A percentile compares a stretch with the other conserved stretches of the same genome.
phyloP scores from a whole-genome alignment of 2,113 vertebrate species.

The Prochilodus magdalenae region DNA sequence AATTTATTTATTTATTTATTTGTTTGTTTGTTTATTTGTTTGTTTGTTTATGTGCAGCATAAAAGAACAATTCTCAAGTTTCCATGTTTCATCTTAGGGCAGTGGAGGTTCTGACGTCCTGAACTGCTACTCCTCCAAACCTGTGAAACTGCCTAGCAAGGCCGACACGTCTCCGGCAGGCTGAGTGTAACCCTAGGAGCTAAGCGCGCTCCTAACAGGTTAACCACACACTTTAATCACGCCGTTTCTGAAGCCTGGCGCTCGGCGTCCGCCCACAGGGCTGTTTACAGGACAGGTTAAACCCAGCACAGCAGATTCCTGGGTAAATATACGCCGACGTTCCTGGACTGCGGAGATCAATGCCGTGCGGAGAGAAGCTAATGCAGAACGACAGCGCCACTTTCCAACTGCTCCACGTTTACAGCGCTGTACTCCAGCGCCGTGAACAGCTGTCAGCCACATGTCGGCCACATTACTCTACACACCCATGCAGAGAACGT shows the following conservation, averaged over 20 bases:
- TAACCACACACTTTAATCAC: not conserved
- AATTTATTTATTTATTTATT: too few relatives aligned
- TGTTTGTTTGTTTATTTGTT: too few relatives aligned
- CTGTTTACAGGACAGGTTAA: not conserved
- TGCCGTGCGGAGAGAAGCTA: not conserved
- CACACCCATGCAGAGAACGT: not conserved
- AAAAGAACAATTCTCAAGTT: too few relatives aligned
- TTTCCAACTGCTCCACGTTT: not conserved
- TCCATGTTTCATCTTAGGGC: too few relatives aligned
- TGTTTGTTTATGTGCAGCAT: too few relatives aligned
- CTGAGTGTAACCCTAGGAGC: too few relatives aligned
- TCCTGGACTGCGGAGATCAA: too few relatives aligned
- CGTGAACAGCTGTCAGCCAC: slow-evolving; percentile 32
- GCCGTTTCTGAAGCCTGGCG: not conserved
- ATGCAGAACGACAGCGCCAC: not conserved
- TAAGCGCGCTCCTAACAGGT: not conserved
- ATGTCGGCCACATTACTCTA: slow-evolving; percentile 24
- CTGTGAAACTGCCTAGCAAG: slow-evolving; percentile 12
- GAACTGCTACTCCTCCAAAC: slow-evolving; percentile 16
- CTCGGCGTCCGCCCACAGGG: not conserved
- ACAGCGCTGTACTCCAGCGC: not conserved
- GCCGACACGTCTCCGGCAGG: not conserved
- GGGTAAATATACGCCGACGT: too few relatives aligned
- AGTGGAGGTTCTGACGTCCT: not conserved
- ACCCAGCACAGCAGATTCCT: too few relatives aligned